Evolutionary conservation across 1,140 invertebrate genomes (phyloP), one percentile per base, ranked within the genome.

Genomic region (Charaxes varanes): DNA sequence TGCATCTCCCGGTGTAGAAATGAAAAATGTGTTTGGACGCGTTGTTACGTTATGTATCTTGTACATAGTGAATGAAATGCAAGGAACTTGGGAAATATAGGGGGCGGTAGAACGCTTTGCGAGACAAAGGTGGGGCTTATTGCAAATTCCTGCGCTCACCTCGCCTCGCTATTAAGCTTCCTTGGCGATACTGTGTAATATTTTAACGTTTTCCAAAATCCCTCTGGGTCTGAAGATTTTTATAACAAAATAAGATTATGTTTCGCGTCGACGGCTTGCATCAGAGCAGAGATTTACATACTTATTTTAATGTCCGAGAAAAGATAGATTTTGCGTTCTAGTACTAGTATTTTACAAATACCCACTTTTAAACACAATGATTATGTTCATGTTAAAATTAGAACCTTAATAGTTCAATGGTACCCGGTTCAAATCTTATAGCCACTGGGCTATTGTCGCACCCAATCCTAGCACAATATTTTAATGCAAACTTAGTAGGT

Each of bases 61-160:
- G 55, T 64, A 76, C 62, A 71, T 64, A 62, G 61, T 63, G 65
- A 60, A 64, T 67, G 63, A 77, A 79, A 77, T 77, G 65, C 72
- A 70, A 61, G 70, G 68, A 72, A 73, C 68, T 72, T 67, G 64
- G 66, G 66, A 72, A 78, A 76, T 76, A 76, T 76, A 64, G 64
- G n/a, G 66, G 55, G 56, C 56, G 52, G 53, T 34, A 38, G 54
- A 54, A 58, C 55, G 61, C 53, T 69, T 70, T 60, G 23, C 57
- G 59, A 67, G 64, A 70, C 65, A 72, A 80, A 74, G 76, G 68
- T 70, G 53, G 59, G 46, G 64, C 70, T 80, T 80, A 80, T 80
- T 80, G 72, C 70, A 62, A 72, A 80, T 77, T 80, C 76, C 68
- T 54, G 17, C 60, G 66, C 60, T 70, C 68, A 71, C 70, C 72